Evolutionary conservation across 2,797 vertebrate species (phyloP).

Genomic region (Lithobates pipiens): DNA sequence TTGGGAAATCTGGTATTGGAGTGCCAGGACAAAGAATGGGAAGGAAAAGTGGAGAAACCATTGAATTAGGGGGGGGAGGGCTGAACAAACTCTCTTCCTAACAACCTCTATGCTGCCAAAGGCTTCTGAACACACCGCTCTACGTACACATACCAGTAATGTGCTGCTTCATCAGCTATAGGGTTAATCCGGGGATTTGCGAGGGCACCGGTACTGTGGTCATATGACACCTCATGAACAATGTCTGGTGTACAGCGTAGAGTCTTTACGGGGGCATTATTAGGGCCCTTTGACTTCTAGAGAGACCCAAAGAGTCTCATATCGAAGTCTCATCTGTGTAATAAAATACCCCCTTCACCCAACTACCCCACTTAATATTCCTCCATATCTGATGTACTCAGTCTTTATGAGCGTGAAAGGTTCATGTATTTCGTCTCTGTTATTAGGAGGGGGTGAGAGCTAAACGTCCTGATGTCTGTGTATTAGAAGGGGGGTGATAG

Average conservation of each 20-base stretch:
- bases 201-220: conserved; percentile 32
- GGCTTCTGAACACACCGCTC: conserved; percentile 38
- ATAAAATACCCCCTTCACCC: conserved; percentile 34
- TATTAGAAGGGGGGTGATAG: conserved; percentile 48
- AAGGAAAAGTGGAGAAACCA: neutral
- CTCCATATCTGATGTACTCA: conserved; percentile 53
- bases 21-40: neutral
- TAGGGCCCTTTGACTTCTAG: conserved; percentile 41
- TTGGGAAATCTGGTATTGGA: conserved; percentile 15
- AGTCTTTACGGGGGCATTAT: conserved; percentile 31
- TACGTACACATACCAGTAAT: conserved; percentile 28
- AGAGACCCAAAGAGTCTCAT: conserved; percentile 52
- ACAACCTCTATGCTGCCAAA: conserved; percentile 56
- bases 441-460: conserved; percentile 53
- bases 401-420: conserved; percentile 43
- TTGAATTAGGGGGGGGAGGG: neutral
- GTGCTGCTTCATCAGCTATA: conserved; percentile 17
- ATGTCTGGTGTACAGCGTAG: conserved; percentile 39
- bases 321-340: conserved; percentile 53
- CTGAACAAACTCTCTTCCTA: conserved; percentile 32
- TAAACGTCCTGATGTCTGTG: conserved; percentile 35
- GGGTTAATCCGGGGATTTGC: conserved; percentile 45
- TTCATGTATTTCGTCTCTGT: conserved; percentile 37
- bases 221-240: conserved; percentile 14
- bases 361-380: conserved; percentile 41